A percentile compares a stretch with the other conserved stretches of the same genome.
phyloP scores from a whole-genome alignment of 2,797 vertebrate species.

The Podarcis siculus region DNA sequence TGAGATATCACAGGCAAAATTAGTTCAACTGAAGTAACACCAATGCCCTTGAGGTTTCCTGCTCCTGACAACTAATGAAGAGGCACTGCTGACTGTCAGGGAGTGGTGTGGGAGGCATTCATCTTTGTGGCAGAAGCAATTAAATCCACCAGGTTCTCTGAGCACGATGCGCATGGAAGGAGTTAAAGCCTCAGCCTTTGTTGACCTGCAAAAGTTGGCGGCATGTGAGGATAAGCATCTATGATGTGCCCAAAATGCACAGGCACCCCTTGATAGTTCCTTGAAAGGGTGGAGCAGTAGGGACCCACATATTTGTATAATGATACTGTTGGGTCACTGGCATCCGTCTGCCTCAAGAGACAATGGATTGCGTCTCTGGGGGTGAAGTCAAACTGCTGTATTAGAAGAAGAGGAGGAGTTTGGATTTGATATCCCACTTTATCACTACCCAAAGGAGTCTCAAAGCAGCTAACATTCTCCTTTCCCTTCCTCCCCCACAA shows the following conservation, averaged over 20 bases:
- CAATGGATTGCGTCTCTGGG: too few relatives aligned
- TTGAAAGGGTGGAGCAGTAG: neutral
- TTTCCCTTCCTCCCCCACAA: too few relatives aligned
- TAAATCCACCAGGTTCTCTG: slow-evolving; percentile 44
- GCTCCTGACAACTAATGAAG: slow-evolving; percentile 67
- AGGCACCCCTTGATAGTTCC: neutral
- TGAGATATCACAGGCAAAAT: slow-evolving; percentile 56
- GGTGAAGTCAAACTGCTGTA: too few relatives aligned
- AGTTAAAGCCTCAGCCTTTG: slow-evolving; percentile 9
- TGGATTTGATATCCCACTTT: too few relatives aligned
- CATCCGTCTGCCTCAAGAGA: too few relatives aligned
- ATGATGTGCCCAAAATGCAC: neutral
- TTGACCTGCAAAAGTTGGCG: neutral
- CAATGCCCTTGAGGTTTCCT: slow-evolving; percentile 65
- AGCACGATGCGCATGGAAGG: neutral
- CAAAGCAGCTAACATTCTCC: too few relatives aligned
- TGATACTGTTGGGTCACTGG: neutral
- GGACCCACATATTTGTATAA: neutral
- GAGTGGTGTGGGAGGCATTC: slow-evolving; percentile 54
- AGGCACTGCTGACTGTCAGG: slow-evolving; percentile 68
- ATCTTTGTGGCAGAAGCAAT: slow-evolving; percentile 68
- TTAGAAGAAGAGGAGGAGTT: too few relatives aligned
- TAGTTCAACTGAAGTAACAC: slow-evolving; percentile 57
- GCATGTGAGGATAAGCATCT: neutral
- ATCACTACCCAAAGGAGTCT: too few relatives aligned